These are phyloP conservation scores for Nycticorax nycticorax DNA, from an alignment of 2,113 vertebrate species.

Conservation along the genomic window DNA sequence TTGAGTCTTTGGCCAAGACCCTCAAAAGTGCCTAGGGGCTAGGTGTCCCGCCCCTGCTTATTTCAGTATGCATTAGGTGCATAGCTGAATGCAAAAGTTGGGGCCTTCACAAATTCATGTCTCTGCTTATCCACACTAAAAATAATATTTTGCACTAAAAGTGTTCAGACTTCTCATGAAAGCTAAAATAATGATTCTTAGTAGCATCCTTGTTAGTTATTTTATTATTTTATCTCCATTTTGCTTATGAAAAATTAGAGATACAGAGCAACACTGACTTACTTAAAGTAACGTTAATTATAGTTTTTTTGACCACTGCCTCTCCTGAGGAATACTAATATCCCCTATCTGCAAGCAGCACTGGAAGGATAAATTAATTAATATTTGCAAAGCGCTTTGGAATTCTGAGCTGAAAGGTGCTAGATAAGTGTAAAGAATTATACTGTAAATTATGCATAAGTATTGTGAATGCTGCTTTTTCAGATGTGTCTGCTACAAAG, in stretches of 20 bases:
- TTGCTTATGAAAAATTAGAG: neutral
- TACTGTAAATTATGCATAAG: constrained; percentile 60
- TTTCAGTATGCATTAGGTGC: neutral
- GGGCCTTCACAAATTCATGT: neutral
- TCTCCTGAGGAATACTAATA: neutral
- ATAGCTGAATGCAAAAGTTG: neutral
- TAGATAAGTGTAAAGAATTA: constrained; percentile 50
- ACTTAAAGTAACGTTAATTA: neutral
- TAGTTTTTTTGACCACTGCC: neutral
- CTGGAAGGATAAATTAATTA: constrained; percentile 32
- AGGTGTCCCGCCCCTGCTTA: neutral
- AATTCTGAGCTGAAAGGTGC: constrained; percentile 40
- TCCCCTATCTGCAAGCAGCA: neutral
- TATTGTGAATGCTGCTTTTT: constrained; percentile 43
- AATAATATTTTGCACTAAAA: neutral
- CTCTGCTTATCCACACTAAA: neutral
- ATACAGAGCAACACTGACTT: neutral
- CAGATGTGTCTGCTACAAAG: constrained; percentile 53
- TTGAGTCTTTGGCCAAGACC: neutral
- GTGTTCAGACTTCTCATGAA: neutral
- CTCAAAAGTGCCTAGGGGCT: neutral
- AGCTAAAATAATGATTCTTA: neutral
- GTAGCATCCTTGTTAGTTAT: neutral
- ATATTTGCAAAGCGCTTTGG: constrained; percentile 32
- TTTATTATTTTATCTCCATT: neutral